These are phyloP conservation scores for Elmis aenea DNA, from an alignment of 2,888 invertebrate genomes.

Conservation along the genomic window DNA sequence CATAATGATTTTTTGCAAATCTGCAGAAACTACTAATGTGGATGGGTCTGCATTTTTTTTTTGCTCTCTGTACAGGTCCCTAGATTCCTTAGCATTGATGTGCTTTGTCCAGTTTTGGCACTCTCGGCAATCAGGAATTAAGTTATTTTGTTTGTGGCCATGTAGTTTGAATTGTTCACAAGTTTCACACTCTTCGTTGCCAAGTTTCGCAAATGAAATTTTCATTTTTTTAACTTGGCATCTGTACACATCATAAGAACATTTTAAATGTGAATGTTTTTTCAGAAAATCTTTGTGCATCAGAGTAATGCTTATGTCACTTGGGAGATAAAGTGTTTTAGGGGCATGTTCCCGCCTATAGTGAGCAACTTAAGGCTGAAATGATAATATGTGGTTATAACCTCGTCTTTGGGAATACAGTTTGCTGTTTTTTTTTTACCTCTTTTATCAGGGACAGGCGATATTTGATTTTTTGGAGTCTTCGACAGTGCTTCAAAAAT, in stretches of 20 bases:
- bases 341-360: too few relatives aligned
- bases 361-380: too few relatives aligned
- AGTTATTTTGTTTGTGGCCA: conserved; percentile 10
- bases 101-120: conserved; percentile 12
- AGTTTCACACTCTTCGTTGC: too few relatives aligned
- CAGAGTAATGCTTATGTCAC: too few relatives aligned
- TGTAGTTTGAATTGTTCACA: conserved; percentile 13
- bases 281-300: conserved; percentile 13
- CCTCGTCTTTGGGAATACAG: too few relatives aligned
- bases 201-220: conserved; percentile 12
- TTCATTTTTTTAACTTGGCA: conserved; percentile 8
- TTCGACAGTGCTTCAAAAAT: too few relatives aligned
- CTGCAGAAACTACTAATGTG: conserved; percentile 12
- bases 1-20: conserved; percentile 14
- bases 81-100: conserved; percentile 7
- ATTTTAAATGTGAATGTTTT: conserved; percentile 10
- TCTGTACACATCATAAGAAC: conserved; percentile 9
- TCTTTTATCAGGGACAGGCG: too few relatives aligned
- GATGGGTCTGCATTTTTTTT: conserved; percentile 5
- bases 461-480: too few relatives aligned
- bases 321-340: too few relatives aligned
- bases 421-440: too few relatives aligned
- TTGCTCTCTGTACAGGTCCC: conserved; percentile 9
- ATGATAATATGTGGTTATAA: too few relatives aligned
- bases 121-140: conserved; percentile 6